phyloP scores from a whole-genome alignment of 2,888 invertebrate species.

The Acheta domesticus region DNA sequence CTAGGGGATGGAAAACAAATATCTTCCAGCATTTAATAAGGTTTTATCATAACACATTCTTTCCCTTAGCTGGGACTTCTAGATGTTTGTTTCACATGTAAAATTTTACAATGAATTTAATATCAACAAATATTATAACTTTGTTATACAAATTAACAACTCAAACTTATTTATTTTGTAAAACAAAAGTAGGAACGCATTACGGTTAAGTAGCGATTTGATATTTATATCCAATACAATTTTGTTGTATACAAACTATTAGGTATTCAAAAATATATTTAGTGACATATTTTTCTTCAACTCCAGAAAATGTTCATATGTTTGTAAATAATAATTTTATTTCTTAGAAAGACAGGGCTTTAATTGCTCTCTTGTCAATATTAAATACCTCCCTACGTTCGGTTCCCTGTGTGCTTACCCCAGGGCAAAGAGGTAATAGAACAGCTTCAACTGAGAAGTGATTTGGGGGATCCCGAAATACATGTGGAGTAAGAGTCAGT shows the following conservation, averaged over 20 bases:
- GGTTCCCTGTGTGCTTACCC: not conserved
- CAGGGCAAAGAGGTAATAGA: not conserved
- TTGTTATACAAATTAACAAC: not conserved
- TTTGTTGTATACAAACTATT: no score
- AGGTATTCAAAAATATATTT: not conserved
- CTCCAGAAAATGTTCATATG: not conserved
- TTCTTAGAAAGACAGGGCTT: not conserved
- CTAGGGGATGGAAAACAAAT: not conserved
- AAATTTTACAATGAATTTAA: not conserved
- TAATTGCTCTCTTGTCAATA: not conserved
- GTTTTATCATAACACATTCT: constrained; percentile 7
- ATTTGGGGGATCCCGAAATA: not conserved
- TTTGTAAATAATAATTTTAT: not conserved
- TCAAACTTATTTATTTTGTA: not conserved
- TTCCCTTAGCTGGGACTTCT: not conserved
- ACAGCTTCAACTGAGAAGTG: not conserved
- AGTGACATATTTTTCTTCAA: not conserved
- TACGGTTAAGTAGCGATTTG: no score
- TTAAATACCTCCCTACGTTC: not conserved
- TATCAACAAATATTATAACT: not conserved
- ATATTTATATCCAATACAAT: no score
- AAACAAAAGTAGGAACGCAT: not conserved
- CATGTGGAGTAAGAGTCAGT: not conserved
- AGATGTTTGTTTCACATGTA: not conserved
- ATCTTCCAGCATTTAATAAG: not conserved